phyloP scores from a whole-genome alignment of 1,140 invertebrate species.

The Globodera rostochiensis region DNA sequence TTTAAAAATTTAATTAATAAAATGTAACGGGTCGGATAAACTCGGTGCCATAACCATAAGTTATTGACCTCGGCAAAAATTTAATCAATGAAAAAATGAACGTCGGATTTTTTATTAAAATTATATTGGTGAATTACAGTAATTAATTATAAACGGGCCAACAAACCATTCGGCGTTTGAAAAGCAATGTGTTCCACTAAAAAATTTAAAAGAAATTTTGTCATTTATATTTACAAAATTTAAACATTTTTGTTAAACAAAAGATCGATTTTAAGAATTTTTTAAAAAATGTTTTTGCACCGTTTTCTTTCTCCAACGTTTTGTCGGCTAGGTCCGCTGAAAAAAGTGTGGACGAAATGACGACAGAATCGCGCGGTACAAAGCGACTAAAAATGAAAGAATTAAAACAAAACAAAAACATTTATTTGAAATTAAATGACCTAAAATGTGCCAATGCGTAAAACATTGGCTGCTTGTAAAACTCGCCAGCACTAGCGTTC shows the following conservation, averaged over 20 bases:
- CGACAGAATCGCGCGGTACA: constrained; percentile 39
- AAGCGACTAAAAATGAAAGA: constrained; percentile 31
- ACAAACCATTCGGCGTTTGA: constrained; percentile 4
- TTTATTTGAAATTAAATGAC: not conserved
- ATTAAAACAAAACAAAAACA: not conserved
- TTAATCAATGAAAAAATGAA: too few species aligned
- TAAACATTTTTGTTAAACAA: not conserved
- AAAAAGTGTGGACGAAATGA: not conserved
- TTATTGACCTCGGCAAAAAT: too few species aligned
- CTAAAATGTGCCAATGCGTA: constrained; percentile 78
- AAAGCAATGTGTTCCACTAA: constrained; percentile 19
- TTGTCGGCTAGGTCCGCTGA: not conserved
- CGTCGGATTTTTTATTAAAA: not conserved
- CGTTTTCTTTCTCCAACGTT: not conserved
- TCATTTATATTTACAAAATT: not conserved
- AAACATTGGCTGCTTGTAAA: constrained; percentile 86
- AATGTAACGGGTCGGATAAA: too few species aligned
- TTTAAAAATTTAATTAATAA: too few species aligned
- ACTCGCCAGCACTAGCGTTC: constrained; percentile 72
- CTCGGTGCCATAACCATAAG: too few species aligned
- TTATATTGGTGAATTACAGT: too few species aligned
- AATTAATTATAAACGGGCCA: not conserved
- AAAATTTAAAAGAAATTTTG: not conserved
- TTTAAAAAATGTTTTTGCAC: too few species aligned
- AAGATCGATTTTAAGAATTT: not conserved